Percentiles rank a stretch among this genome's conserved stretches.
Evolutionary conservation across 2,113 vertebrate species (phyloP).

Genomic region (Labeo rohita): DNA sequence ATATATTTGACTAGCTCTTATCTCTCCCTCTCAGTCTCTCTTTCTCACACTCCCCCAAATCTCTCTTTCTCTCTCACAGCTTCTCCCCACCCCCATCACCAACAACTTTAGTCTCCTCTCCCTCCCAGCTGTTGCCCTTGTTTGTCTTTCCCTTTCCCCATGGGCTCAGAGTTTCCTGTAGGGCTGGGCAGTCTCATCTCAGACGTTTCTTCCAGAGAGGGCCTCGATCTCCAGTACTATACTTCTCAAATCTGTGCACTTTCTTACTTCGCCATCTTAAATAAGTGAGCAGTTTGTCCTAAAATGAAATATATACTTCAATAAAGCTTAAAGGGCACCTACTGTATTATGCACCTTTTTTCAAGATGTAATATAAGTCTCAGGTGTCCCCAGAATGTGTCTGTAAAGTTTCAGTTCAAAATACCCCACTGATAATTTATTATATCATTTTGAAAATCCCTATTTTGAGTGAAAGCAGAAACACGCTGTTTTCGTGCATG

Average conservation of each 20-base stretch:
- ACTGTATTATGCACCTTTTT: no score
- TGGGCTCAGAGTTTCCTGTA: constrained; percentile 77
- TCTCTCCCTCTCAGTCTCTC: constrained; percentile 3
- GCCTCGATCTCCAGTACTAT: constrained; percentile 55
- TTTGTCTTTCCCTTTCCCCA: constrained; percentile 81
- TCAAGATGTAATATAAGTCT: no score
- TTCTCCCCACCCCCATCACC: constrained; percentile 33
- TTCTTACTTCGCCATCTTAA: constrained; percentile 21
- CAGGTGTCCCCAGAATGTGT: no score
- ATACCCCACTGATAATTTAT: no score
- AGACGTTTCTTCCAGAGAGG: constrained; percentile 75
- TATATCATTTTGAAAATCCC: no score
- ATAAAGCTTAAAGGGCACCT: background rate
- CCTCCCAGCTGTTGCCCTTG: constrained; percentile 73
- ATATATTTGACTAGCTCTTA: constrained; percentile 68
- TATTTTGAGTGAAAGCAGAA: no score
- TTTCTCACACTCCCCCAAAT: constrained; percentile 50
- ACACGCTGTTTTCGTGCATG: no score
- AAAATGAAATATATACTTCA: background rate
- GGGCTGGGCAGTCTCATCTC: constrained; percentile 78
- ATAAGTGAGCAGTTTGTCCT: constrained; percentile 13
- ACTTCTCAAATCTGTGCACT: constrained; percentile 45
- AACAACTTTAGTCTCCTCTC: constrained; percentile 47
- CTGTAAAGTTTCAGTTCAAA: no score
- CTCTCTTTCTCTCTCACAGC: constrained; percentile 72